Base-by-base conservation (phyloP, 2,888 invertebrate genomes). In the Xanthorhoe designata region DNA sequence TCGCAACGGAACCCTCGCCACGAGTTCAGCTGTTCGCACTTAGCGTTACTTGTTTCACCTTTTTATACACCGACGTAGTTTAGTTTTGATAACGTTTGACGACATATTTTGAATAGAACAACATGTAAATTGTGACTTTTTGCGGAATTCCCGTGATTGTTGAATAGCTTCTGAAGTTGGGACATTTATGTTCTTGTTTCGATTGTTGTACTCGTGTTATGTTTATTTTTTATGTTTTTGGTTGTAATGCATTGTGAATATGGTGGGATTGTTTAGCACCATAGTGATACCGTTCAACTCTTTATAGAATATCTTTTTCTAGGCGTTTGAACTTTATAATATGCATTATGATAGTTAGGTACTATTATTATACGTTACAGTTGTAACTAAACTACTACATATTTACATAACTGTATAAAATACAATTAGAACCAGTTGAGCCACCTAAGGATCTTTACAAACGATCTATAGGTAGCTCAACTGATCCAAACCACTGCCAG, bases 31-130 rank as follows among this genome's bases (percentile, higher is more conserved):
- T 13, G 38, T 49, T 62, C 54, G 50, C 51, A 38, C 50, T 61
- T 55, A 45, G 32, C 49, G 53, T 54, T 17, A 59, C 53, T 57
- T 58, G 59, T 64, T 54, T 38, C 38, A 49, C 47, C 18, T 57
- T 66, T 64, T 61, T 59, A 54, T 17, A 59, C 42, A 38, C 7
- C 49, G 13, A 53, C 38, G 29, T 61, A 52, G 59, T 59, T 59
- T 50, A 60, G 42, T 61, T 61, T 54, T 57, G 69, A 66, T 69
- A 69, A 69, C 61, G 60, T 69, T 66, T 66, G 68, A 68, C 67
- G 68, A 69, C 67, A 69, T 68, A 71, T 68, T 71, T 64, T 65
- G 67, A 66, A 69, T 66, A 53, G 55, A 55, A 61, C 65, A 68
- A 50, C 63, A 52, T 65, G 69, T 64, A 61, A 67, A 56, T 32